Evolutionary conservation across 2,888 invertebrate species (phyloP).

Genomic region (Galeruca laticollis): DNA sequence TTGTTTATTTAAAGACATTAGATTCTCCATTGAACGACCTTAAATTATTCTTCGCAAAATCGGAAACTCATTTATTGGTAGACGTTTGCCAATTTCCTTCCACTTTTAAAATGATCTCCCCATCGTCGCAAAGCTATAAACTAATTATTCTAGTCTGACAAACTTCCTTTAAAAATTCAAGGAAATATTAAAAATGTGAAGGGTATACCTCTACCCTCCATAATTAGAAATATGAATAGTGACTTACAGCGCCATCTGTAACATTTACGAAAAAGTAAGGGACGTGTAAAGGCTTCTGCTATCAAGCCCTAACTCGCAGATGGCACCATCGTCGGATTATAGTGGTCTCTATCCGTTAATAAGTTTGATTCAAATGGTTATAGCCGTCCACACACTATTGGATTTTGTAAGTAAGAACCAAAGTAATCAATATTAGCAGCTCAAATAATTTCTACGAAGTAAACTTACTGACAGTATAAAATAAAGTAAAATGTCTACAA

Average conservation of each 20-base stretch:
- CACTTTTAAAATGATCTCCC: slow-evolving; percentile 2
- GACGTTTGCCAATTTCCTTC: neutral
- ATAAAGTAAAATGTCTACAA: neutral
- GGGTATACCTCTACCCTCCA: neutral
- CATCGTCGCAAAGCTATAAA: neutral
- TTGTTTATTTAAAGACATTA: neutral
- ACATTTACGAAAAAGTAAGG: neutral
- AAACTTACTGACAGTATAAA: neutral
- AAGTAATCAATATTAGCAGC: neutral
- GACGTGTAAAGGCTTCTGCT: neutral
- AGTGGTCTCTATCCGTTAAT: neutral
- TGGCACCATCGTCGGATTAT: neutral
- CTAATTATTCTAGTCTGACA: neutral
- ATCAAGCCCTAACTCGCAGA: neutral
- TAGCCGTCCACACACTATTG: slow-evolving; percentile 6
- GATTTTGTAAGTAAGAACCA: neutral
- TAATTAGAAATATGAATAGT: neutral
- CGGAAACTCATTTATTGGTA: neutral
- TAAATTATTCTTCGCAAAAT: neutral
- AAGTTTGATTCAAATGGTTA: neutral
- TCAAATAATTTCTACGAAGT: neutral
- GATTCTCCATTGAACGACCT: neutral
- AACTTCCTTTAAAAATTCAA: neutral
- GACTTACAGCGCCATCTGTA: slow-evolving; percentile 1
- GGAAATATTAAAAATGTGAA: neutral